phyloP scores from a whole-genome alignment of 2,888 invertebrate genomes.

The Cartodere bifasciata region DNA sequence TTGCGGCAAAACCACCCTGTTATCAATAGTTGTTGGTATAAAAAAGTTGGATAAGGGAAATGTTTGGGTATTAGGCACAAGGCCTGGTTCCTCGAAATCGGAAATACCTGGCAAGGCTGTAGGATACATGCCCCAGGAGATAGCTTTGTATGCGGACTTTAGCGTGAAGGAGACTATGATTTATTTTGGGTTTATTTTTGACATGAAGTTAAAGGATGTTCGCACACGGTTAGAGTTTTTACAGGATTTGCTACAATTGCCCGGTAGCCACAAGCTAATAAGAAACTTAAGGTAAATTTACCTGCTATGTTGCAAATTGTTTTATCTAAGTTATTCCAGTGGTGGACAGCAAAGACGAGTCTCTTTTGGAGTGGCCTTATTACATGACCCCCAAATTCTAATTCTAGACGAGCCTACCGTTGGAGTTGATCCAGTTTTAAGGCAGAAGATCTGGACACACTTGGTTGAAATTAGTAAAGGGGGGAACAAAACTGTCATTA shows the following conservation, averaged over 20 bases:
- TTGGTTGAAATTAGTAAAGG: constrained; percentile 64
- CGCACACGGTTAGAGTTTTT: constrained; percentile 71
- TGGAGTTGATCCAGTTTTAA: constrained; percentile 79
- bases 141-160: constrained; percentile 83
- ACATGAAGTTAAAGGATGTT: constrained; percentile 77
- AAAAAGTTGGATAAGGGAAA: constrained; percentile 75
- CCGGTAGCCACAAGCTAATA: constrained; percentile 69
- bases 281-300: constrained; percentile 53
- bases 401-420: constrained; percentile 91
- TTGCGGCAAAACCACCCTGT: constrained; percentile 90
- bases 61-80: constrained; percentile 80
- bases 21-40: constrained; percentile 84
- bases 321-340: constrained; percentile 41
- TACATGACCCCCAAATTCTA: constrained; percentile 79
- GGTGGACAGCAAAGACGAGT: constrained; percentile 85
- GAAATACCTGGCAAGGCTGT: constrained; percentile 87
- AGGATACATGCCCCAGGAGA: constrained; percentile 96
- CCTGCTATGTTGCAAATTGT: background rate
- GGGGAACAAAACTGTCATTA: constrained; percentile 67
- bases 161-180: constrained; percentile 90
- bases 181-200: constrained; percentile 94
- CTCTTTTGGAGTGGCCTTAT: constrained; percentile 75
- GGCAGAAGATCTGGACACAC: constrained; percentile 79
- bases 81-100: constrained; percentile 79
- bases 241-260: constrained; percentile 80